Conservation (phyloP, 2,888 invertebrate species). For the Galerucella pusilla region DNA sequence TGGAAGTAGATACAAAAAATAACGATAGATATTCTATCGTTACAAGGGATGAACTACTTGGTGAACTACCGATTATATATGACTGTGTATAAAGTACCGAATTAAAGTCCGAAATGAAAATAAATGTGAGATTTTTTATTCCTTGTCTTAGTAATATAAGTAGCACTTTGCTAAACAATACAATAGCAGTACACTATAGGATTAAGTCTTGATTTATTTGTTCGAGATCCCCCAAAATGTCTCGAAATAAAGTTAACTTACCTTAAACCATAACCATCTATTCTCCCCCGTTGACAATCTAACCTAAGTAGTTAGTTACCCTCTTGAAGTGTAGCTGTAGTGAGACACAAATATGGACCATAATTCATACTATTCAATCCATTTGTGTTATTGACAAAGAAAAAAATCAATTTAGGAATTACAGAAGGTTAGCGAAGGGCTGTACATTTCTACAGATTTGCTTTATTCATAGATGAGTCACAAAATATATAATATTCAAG, state of each 20-base stretch:
- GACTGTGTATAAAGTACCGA: too few species aligned
- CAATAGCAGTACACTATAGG: background rate
- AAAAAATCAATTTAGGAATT: slow-evolving; percentile 42
- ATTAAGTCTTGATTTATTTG: background rate
- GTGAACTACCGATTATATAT: too few species aligned
- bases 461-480: slow-evolving; percentile 15
- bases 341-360: slow-evolving; percentile 38
- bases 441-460: background rate
- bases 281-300: slow-evolving; percentile 35
- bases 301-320: slow-evolving; percentile 37
- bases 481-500: background rate
- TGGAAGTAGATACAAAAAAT: too few species aligned
- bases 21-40: too few species aligned
- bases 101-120: too few species aligned
- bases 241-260: slow-evolving; percentile 20
- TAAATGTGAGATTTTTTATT: too few species aligned
- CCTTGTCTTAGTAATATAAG: too few species aligned
- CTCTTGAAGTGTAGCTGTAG: slow-evolving; percentile 32
- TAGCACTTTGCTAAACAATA: background rate
- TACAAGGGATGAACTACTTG: too few species aligned
- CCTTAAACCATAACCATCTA: slow-evolving; percentile 21
- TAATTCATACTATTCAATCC: slow-evolving; percentile 43
- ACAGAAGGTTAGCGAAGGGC: slow-evolving; percentile 38
- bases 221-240: background rate
- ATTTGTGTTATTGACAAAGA: slow-evolving; percentile 45